Evolutionary conservation across 1,140 invertebrate species (phyloP).

Genomic region (Augochlora pura): DNA sequence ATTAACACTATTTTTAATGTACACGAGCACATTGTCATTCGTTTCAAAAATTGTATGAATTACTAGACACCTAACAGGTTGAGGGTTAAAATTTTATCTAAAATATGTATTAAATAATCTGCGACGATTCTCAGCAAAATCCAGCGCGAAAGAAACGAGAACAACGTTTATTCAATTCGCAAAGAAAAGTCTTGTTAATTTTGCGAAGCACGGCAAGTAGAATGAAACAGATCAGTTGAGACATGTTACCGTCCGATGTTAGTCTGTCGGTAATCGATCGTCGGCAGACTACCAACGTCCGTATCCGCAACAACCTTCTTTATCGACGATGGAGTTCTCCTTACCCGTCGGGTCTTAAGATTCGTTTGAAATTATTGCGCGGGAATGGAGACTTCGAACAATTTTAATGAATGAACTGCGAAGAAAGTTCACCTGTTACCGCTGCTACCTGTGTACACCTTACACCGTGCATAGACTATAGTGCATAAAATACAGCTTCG

Average conservation of each 20-base stretch:
- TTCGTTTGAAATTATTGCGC: not conserved
- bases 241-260: slow-evolving; percentile 33
- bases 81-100: no score
- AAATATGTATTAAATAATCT: not conserved
- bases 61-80: no score
- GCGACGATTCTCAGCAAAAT: not conserved
- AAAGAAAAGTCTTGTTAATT: not conserved
- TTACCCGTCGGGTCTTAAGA: not conserved
- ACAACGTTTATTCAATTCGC: not conserved
- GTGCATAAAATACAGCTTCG: no score
- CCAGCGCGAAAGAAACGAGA: not conserved
- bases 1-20: no score
- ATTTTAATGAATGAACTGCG: no score
- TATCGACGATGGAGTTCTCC: slow-evolving; percentile 48
- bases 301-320: slow-evolving; percentile 54
- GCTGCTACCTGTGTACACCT: no score
- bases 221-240: not conserved
- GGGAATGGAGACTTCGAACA: not conserved
- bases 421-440: no score
- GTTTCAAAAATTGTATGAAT: no score
- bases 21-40: no score
- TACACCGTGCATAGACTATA: no score
- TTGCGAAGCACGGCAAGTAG: not conserved
- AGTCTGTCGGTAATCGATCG: slow-evolving; percentile 30
- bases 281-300: slow-evolving; percentile 5